Evolutionary conservation across 2,797 vertebrate species (phyloP).

Genomic region (Sebastes glaucus): DNA sequence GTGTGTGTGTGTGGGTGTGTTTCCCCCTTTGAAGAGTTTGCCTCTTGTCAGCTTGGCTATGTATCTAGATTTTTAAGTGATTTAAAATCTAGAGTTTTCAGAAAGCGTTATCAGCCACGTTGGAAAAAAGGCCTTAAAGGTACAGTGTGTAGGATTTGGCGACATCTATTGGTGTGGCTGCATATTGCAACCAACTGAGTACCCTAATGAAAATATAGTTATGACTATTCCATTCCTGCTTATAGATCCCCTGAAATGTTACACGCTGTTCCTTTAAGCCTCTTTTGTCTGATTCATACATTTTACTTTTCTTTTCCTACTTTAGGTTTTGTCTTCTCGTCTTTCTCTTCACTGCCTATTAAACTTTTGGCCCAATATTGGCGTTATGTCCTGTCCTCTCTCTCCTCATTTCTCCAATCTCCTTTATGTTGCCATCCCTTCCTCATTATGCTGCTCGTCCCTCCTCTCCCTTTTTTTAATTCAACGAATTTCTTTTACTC

Average conservation of each 20-base stretch:
- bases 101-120: neutral
- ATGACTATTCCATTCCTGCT: too few species aligned
- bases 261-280: too few species aligned
- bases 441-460: neutral
- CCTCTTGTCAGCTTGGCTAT: neutral
- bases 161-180: too few species aligned
- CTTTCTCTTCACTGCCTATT: neutral
- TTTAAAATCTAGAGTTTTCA: neutral
- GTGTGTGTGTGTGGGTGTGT: neutral
- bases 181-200: too few species aligned
- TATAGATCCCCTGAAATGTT: too few species aligned
- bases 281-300: neutral
- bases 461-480: neutral
- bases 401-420: neutral
- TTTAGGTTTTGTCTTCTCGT: neutral
- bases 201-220: too few species aligned
- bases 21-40: neutral
- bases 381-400: neutral
- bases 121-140: neutral
- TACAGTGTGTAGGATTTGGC: neutral
- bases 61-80: neutral
- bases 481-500: neutral
- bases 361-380: neutral
- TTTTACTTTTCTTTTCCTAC: neutral
- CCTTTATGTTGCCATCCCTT: neutral